phyloP scores from a whole-genome alignment of 2,888 invertebrate genomes.

The Hyposoter dolosus region DNA sequence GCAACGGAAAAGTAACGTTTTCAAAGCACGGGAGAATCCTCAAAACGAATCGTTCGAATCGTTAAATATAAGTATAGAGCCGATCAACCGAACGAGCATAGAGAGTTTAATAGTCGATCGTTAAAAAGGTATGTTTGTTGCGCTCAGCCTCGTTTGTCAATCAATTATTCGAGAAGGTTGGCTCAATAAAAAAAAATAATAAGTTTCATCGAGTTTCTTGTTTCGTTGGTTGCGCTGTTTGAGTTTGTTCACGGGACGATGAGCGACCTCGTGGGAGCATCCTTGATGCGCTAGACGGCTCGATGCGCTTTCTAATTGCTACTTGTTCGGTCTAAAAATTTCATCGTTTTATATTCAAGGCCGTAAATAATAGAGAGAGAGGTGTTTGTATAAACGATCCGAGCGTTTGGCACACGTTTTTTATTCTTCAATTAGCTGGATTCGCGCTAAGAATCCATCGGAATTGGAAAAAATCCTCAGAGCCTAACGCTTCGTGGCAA shows the following conservation, averaged over 20 bases:
- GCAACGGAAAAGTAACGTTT: constrained; percentile 20
- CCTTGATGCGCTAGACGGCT: constrained; percentile 61
- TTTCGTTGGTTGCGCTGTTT: constrained; percentile 14
- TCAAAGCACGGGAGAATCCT: not conserved
- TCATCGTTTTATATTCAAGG: constrained; percentile 67
- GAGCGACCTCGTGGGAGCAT: constrained; percentile 56
- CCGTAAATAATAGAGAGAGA: constrained; percentile 32
- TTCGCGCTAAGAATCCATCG: not conserved
- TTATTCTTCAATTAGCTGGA: not conserved
- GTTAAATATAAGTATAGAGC: constrained; percentile 7
- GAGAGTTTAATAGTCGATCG: constrained; percentile 30
- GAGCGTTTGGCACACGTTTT: not conserved
- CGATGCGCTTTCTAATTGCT: constrained; percentile 70
- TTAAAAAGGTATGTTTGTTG: constrained; percentile 9
- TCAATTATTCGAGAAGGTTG: constrained; percentile 11
- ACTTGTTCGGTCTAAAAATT: constrained; percentile 63
- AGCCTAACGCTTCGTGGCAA: not conserved
- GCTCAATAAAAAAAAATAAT: not conserved
- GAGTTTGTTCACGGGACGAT: constrained; percentile 40
- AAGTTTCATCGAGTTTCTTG: not conserved
- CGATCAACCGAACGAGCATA: not conserved
- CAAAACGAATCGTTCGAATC: constrained; percentile 21
- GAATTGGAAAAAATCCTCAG: not conserved
- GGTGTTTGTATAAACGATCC: constrained; percentile 15
- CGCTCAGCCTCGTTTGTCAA: constrained; percentile 16